Percentiles rank a stretch among this genome's conserved stretches.
These are phyloP conservation scores for Chelonoidis abingdonii DNA, from an alignment of 2,113 vertebrate genomes.

Conservation along the genomic window DNA sequence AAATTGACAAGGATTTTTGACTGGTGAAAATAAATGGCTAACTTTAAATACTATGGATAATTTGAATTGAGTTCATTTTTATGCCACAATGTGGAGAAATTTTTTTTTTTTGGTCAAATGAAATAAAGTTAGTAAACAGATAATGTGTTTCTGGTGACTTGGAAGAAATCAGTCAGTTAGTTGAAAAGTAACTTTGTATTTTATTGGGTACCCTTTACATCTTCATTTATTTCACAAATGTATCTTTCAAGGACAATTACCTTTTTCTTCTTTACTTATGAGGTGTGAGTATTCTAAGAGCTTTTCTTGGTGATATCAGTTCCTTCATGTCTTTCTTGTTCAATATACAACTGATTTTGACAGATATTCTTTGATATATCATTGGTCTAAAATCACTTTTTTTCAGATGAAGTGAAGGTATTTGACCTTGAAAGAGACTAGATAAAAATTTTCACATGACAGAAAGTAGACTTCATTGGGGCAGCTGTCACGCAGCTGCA, in stretches of 20 bases:
- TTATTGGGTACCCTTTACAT: constrained; percentile 37
- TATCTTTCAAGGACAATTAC: constrained; percentile 62
- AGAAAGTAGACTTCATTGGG: constrained; percentile 36
- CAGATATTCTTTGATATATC: constrained; percentile 25
- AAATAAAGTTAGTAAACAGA: constrained; percentile 42
- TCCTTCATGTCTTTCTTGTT: constrained; percentile 28
- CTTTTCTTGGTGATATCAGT: constrained; percentile 29
- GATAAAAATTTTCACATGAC: constrained; percentile 43
- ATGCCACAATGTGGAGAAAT: not conserved
- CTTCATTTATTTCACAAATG: constrained; percentile 65
- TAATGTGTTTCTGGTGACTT: constrained; percentile 11
- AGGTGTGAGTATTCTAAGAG: constrained; percentile 25
- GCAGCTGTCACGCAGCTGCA: not conserved
- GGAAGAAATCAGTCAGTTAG: constrained; percentile 29
- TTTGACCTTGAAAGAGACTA: constrained; percentile 56
- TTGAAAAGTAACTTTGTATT: constrained; percentile 59
- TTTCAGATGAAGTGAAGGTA: constrained; percentile 23
- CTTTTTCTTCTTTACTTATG: constrained; percentile 41
- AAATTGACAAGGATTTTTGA: not conserved
- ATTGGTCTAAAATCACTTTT: constrained; percentile 15
- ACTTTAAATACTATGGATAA: not conserved
- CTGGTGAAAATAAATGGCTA: constrained; percentile 1
- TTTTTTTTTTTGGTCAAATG: constrained; percentile 4
- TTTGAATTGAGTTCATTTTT: constrained; percentile 24
- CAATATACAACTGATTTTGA: constrained; percentile 59